phyloP scores from a whole-genome alignment of 1,140 invertebrate genomes.

The Scaptomyza pallida region DNA sequence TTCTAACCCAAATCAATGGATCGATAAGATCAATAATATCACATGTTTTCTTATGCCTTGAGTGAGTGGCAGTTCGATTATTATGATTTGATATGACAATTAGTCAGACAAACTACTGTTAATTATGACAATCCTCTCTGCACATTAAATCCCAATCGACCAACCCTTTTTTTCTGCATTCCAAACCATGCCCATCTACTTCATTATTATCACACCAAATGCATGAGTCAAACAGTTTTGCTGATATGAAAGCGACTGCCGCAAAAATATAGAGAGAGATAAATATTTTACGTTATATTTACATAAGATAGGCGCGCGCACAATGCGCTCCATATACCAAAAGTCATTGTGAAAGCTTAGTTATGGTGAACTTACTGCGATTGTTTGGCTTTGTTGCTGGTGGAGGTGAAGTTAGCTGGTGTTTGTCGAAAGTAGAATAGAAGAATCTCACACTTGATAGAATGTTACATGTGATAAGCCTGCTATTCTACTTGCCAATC shows the following conservation, averaged over 20 bases:
- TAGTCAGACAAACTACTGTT: too few species aligned
- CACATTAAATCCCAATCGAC: constrained; percentile 3
- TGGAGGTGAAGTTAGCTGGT: constrained; percentile 51
- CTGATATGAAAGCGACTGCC: constrained; percentile 26
- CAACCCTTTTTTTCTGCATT: constrained; percentile 18
- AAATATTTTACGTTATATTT: constrained; percentile 38
- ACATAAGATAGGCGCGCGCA: constrained; percentile 33
- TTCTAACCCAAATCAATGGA: constrained; percentile 40
- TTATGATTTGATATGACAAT: too few species aligned
- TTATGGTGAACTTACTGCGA: constrained; percentile 24
- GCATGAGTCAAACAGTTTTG: constrained; percentile 25
- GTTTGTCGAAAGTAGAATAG: constrained; percentile 81
- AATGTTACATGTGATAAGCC: constrained; percentile 75
- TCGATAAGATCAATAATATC: constrained; percentile 42
- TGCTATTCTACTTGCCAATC: constrained; percentile 81
- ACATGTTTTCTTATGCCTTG: constrained; percentile 48
- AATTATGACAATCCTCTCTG: background rate
- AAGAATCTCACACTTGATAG: constrained; percentile 73
- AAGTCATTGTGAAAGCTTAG: background rate
- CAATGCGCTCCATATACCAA: background rate
- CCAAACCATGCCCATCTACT: constrained; percentile 17
- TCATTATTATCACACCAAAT: constrained; percentile 17
- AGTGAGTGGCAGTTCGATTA: constrained; percentile 10
- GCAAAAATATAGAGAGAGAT: constrained; percentile 13
- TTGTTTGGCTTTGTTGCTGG: background rate